These are phyloP conservation scores for Tetraneura akinire DNA, from an alignment of 1,140 invertebrate genomes.

Conservation along the genomic window DNA sequence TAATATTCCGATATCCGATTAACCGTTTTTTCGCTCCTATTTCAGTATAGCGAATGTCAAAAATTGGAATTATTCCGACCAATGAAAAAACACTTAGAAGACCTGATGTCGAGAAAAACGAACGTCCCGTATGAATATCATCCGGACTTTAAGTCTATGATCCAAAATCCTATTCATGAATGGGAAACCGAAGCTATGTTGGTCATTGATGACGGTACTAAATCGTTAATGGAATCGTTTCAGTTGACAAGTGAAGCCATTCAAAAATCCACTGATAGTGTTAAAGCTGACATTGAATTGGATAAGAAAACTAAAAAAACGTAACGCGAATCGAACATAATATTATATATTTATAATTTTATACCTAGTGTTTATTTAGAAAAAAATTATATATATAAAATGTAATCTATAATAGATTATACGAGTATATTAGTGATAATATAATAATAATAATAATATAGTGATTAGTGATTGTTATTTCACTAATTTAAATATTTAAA, in stretches of 20 bases:
- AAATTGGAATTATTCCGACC: slow-evolving; percentile 10
- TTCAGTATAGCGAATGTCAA: background rate
- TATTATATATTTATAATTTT: too few relatives aligned
- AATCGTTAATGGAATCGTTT: background rate
- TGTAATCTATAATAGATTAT: too few relatives aligned
- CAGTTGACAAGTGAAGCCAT: background rate
- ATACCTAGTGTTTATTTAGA: too few relatives aligned
- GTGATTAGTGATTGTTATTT: too few relatives aligned
- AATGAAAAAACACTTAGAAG: slow-evolving; percentile 30
- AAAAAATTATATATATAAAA: too few relatives aligned
- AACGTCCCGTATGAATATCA: background rate
- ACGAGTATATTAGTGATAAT: too few relatives aligned
- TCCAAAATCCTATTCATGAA: background rate
- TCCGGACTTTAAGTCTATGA: slow-evolving; percentile 21
- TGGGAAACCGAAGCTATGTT: background rate
- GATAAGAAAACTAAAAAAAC: slow-evolving; percentile 29
- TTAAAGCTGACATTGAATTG: slow-evolving; percentile 12
- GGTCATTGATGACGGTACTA: background rate
- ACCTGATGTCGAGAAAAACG: slow-evolving; percentile 10
- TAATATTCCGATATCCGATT: too few relatives aligned
- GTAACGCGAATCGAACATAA: background rate
- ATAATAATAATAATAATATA: too few relatives aligned
- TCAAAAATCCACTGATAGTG: slow-evolving; percentile 21
- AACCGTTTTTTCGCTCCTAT: background rate
- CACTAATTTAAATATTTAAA: too few relatives aligned